Percentiles rank a stretch among this genome's conserved stretches.
These are phyloP conservation scores for Gopherus flavomarginatus DNA, from an alignment of 2,113 vertebrate species.

Conservation along the genomic window DNA sequence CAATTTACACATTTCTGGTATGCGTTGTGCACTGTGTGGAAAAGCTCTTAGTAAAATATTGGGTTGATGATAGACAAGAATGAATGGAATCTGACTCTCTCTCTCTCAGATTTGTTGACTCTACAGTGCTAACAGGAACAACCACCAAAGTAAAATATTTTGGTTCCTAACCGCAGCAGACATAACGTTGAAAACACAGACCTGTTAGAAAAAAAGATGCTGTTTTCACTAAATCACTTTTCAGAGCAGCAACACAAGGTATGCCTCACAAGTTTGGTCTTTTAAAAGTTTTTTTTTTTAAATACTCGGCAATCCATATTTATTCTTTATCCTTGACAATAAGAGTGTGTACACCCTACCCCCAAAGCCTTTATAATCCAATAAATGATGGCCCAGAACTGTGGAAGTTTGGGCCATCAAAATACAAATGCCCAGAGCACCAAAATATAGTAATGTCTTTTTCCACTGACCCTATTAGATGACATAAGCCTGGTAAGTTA, in stretches of 20 bases:
- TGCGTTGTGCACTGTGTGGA: neutral
- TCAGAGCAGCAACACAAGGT: neutral
- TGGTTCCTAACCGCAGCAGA: neutral
- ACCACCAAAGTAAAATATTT: neutral
- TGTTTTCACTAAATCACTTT: neutral
- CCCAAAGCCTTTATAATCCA: neutral
- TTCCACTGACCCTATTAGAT: neutral
- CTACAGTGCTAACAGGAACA: neutral
- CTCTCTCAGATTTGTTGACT: neutral
- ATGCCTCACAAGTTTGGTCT: constrained; percentile 9
- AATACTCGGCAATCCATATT: neutral
- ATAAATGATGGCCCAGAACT: neutral
- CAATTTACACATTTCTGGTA: neutral
- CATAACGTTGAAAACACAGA: neutral
- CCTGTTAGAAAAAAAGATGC: neutral
- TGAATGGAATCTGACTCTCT: neutral
- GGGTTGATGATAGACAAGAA: neutral
- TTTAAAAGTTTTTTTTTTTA: neutral
- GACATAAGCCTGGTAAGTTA: neutral
- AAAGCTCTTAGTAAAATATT: neutral
- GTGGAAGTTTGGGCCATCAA: neutral
- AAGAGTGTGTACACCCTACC: neutral
- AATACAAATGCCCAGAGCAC: neutral
- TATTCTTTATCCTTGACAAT: neutral
- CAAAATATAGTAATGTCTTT: neutral